A percentile compares a stretch with the other conserved stretches of the same genome.
Evolutionary conservation across 2,888 invertebrate genomes (phyloP).

Genomic region (Eucera pruinosa): DNA sequence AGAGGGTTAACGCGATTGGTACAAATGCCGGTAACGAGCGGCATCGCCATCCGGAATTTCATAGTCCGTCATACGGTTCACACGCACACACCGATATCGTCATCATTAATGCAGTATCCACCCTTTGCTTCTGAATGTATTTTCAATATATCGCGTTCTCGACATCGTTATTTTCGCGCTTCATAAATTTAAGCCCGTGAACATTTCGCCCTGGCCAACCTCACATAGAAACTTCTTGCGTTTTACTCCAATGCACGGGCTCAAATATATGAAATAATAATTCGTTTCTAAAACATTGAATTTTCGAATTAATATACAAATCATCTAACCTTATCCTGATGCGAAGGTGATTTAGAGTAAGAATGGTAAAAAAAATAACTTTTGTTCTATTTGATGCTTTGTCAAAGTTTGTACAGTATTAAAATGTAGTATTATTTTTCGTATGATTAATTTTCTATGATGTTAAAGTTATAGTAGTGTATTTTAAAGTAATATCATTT

Average conservation of each 20-base stretch:
- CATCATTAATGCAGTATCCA: constrained; percentile 18
- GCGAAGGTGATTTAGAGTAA: too few species aligned
- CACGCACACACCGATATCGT: constrained; percentile 2
- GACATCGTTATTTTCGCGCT: constrained; percentile 26
- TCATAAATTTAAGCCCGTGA: constrained; percentile 12
- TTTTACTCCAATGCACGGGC: not conserved
- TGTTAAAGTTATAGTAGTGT: too few species aligned
- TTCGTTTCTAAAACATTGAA: not conserved
- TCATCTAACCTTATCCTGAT: too few species aligned
- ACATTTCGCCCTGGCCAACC: not conserved
- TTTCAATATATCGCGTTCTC: constrained; percentile 23
- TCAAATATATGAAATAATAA: not conserved
- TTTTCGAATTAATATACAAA: too few species aligned
- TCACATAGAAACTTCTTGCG: not conserved
- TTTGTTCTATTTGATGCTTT: too few species aligned
- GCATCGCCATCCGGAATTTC: constrained; percentile 24
- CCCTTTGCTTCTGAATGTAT: constrained; percentile 4
- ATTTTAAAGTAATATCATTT: too few species aligned
- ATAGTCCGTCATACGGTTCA: not conserved
- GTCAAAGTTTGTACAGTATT: too few species aligned
- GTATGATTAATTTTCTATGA: too few species aligned
- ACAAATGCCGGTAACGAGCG: constrained; percentile 31
- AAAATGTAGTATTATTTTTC: too few species aligned
- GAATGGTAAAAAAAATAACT: too few species aligned
- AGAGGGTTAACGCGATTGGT: constrained; percentile 15